Evolutionary conservation across 53 echinoderm and acorn worm genomes (phyloP).

Genomic region (Holothuria leucospilota): DNA sequence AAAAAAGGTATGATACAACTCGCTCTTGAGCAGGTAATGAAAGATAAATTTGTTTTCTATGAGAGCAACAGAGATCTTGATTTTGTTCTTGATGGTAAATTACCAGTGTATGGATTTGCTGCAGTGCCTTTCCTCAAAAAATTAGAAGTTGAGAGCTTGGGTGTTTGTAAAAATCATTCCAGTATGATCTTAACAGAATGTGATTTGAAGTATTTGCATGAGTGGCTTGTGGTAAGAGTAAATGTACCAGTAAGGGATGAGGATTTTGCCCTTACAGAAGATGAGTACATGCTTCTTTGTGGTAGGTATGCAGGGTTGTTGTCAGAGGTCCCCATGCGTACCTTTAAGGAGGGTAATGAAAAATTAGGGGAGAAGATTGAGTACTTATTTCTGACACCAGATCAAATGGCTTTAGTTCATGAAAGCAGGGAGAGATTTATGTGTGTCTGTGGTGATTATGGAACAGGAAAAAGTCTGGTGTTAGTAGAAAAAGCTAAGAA

Average conservation of each 20-base stretch:
- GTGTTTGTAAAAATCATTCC: neutral
- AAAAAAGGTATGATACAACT: neutral
- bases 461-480: conserved; percentile 35
- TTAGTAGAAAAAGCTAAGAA: conserved; percentile 13
- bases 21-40: neutral
- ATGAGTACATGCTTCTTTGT: neutral
- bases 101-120: conserved; percentile 16
- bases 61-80: conserved; percentile 25
- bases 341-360: neutral
- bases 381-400: neutral
- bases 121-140: neutral
- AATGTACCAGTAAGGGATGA: neutral
- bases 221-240: neutral
- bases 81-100: neutral
- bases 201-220: neutral
- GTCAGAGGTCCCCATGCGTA: neutral
- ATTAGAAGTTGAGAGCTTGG: neutral
- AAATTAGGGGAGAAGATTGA: conserved; percentile 3
- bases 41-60: conserved; percentile 1
- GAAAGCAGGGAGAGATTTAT: neutral
- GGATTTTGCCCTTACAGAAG: neutral
- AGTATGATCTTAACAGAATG: neutral
- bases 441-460: conserved; percentile 13
- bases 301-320: conserved; percentile 5
- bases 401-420: neutral